A percentile compares a stretch with the other conserved stretches of the same genome.
Conservation (phyloP, 2,113 vertebrate genomes). For the Phalacrocorax brasilianus region DNA sequence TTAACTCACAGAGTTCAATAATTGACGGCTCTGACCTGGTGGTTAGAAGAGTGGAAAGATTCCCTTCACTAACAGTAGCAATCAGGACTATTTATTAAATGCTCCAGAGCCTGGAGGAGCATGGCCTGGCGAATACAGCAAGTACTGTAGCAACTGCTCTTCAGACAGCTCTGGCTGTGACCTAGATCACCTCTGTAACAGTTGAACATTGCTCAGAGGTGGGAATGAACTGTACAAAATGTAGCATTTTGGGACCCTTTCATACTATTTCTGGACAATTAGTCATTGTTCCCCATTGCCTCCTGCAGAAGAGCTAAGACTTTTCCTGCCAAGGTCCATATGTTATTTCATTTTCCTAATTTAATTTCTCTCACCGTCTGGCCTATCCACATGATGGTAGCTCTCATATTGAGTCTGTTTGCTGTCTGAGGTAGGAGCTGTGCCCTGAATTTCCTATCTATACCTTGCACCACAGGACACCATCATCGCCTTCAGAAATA, state of each 20-base stretch:
- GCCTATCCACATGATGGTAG: neutral
- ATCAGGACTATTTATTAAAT: neutral
- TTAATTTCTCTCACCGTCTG: neutral
- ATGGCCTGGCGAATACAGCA: neutral
- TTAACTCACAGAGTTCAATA: neutral
- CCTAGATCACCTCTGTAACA: neutral
- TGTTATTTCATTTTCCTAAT: neutral
- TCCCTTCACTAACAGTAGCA: neutral
- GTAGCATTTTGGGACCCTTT: neutral
- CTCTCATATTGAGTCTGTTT: neutral
- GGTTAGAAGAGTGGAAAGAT: neutral
- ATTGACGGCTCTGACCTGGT: neutral
- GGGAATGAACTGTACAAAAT: neutral
- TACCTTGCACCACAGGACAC: neutral
- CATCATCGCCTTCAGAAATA: neutral
- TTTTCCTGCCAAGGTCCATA: neutral
- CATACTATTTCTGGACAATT: neutral
- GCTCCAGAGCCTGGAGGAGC: neutral
- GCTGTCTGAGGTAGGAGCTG: neutral
- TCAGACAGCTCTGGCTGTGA: neutral
- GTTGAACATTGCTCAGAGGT: neutral
- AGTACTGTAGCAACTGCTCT: neutral
- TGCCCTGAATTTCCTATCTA: neutral
- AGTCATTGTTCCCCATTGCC: neutral
- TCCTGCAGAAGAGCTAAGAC: neutral